phyloP scores from a whole-genome alignment of 2,113 vertebrate species.

The Centrocercus urophasianus region DNA sequence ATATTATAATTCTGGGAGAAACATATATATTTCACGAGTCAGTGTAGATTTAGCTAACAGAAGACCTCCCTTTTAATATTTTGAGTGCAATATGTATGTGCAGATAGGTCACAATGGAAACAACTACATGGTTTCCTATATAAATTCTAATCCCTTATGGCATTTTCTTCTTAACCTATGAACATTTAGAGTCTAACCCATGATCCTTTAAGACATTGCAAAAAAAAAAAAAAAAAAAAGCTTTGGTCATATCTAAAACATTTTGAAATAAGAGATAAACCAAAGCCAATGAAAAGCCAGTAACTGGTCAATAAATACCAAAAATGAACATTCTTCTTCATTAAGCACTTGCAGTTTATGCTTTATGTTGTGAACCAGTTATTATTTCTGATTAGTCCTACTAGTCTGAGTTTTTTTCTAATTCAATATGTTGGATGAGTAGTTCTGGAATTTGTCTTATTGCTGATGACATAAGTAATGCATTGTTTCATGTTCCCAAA shows the following conservation, averaged over 20 bases:
- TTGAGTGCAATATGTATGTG: background rate
- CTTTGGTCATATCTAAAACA: background rate
- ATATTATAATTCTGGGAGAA: background rate
- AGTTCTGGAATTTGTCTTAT: background rate
- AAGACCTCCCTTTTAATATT: background rate
- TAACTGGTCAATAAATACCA: background rate
- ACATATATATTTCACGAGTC: background rate
- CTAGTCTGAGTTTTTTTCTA: background rate
- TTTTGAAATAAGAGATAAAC: background rate
- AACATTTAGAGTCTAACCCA: background rate
- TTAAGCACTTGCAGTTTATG: background rate
- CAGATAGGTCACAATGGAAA: background rate
- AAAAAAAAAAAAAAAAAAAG: background rate
- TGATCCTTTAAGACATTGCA: background rate
- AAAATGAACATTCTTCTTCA: background rate
- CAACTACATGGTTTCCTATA: background rate
- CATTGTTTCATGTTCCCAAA: background rate
- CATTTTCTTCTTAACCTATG: background rate
- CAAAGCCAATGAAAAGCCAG: background rate
- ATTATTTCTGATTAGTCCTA: background rate
- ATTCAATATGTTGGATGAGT: background rate
- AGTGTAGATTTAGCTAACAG: background rate
- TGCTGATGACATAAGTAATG: background rate
- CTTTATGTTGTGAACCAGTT: background rate
- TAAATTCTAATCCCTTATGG: background rate